These are phyloP conservation scores for Chydorus sphaericus DNA, from an alignment of 2,888 invertebrate genomes.

Conservation along the genomic window DNA sequence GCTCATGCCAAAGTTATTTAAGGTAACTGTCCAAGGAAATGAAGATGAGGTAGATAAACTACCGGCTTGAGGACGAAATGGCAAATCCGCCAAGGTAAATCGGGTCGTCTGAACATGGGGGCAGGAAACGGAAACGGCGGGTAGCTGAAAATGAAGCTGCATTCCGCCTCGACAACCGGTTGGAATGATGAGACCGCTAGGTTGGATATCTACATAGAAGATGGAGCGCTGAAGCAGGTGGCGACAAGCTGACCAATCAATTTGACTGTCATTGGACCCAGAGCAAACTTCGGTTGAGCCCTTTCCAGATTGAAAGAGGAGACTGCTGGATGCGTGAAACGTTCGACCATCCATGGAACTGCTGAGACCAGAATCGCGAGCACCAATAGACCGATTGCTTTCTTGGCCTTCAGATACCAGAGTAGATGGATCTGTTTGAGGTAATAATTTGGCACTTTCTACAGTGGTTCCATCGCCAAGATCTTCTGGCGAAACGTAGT, in stretches of 20 bases:
- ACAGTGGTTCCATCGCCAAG: too few species aligned
- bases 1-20: background rate
- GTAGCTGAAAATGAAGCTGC: background rate
- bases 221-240: background rate
- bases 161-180: background rate
- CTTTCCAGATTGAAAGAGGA: background rate
- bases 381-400: slow-evolving; percentile 3
- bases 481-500: background rate
- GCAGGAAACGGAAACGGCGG: background rate
- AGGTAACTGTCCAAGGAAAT: background rate
- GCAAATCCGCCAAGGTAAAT: background rate
- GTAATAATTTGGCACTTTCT: too few species aligned
- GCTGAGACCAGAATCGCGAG: slow-evolving; percentile 3
- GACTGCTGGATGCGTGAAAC: background rate
- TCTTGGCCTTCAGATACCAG: too few species aligned
- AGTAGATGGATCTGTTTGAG: too few species aligned
- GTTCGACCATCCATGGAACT: slow-evolving; percentile 8
- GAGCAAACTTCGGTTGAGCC: background rate
- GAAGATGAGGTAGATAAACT: background rate
- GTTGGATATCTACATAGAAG: slow-evolving; percentile 3
- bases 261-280: background rate
- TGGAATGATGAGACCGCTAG: background rate
- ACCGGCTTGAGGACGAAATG: background rate
- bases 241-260: background rate
- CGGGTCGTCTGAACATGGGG: background rate